phyloP scores from a whole-genome alignment of 2,888 invertebrate genomes.

The Resseliella maxima region DNA sequence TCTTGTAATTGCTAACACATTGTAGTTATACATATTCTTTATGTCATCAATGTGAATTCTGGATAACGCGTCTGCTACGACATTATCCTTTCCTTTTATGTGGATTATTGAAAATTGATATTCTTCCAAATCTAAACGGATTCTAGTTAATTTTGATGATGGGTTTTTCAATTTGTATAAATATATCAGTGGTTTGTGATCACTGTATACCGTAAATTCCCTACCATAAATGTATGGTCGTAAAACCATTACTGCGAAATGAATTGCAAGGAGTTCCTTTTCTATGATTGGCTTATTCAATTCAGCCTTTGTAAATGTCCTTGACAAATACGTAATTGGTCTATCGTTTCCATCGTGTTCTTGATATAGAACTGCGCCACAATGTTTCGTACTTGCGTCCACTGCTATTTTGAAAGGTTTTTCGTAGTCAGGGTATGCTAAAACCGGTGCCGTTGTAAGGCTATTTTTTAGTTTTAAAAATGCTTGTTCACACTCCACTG shows the following conservation, averaged over 20 bases:
- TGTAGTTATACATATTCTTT: too few relatives aligned
- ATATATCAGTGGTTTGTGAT: slow-evolving; percentile 21
- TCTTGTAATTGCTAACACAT: too few relatives aligned
- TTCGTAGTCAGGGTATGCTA: background rate
- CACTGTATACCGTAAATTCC: background rate
- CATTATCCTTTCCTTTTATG: background rate
- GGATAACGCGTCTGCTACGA: background rate
- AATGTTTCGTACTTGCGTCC: background rate
- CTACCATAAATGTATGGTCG: slow-evolving; percentile 42
- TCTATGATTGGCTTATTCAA: background rate
- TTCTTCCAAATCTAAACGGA: slow-evolving; percentile 23
- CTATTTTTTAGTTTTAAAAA: too few relatives aligned
- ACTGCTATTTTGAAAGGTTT: background rate
- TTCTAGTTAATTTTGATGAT: background rate
- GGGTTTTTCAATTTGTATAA: background rate
- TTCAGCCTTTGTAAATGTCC: slow-evolving; percentile 1
- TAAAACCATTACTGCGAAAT: slow-evolving; percentile 3
- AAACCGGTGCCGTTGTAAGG: too few relatives aligned
- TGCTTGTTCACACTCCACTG: too few relatives aligned
- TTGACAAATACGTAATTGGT: background rate
- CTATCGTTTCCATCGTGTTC: background rate
- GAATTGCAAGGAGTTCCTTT: slow-evolving; percentile 1
- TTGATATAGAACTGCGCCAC: slow-evolving; percentile 4
- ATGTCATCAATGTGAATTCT: too few relatives aligned
- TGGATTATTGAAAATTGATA: background rate